Conservation (phyloP, 2,888 invertebrate genomes). For the Aphodius granarius region DNA sequence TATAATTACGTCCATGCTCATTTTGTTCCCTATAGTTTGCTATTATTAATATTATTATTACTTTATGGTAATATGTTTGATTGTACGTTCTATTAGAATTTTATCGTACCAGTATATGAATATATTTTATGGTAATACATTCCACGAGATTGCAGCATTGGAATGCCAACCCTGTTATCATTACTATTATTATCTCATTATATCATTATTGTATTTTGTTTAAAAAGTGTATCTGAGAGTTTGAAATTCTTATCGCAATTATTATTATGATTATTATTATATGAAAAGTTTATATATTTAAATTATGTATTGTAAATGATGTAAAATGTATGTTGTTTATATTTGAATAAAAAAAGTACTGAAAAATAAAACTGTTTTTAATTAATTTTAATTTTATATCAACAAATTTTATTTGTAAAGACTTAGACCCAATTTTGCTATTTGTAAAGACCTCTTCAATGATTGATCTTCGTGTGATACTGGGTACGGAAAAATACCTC, state of each 20-base stretch:
- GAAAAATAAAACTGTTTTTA: too few species aligned
- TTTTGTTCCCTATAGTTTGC: slow-evolving; percentile 30
- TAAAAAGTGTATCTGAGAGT: slow-evolving; percentile 31
- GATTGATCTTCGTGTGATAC: too few species aligned
- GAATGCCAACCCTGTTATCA: slow-evolving; percentile 25
- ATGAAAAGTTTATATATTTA: slow-evolving; percentile 28
- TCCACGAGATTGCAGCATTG: background rate
- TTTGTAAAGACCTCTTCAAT: too few species aligned
- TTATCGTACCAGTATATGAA: background rate
- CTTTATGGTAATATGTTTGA: background rate
- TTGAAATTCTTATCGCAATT: slow-evolving; percentile 29
- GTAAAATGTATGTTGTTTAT: slow-evolving; percentile 45
- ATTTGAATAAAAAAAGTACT: slow-evolving; percentile 43
- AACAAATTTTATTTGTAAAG: too few species aligned
- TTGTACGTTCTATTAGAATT: background rate
- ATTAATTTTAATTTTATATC: too few species aligned
- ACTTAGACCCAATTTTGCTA: too few species aligned
- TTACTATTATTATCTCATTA: slow-evolving; percentile 26
- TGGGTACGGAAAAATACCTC: too few species aligned
- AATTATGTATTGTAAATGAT: slow-evolving; percentile 29
- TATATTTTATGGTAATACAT: background rate
- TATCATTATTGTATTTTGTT: slow-evolving; percentile 34
- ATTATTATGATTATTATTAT: slow-evolving; percentile 24
- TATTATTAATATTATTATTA: slow-evolving; percentile 30
- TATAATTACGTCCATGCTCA: slow-evolving; percentile 6